phyloP scores from a whole-genome alignment of 2,888 invertebrate species.

The Noctua janthe region DNA sequence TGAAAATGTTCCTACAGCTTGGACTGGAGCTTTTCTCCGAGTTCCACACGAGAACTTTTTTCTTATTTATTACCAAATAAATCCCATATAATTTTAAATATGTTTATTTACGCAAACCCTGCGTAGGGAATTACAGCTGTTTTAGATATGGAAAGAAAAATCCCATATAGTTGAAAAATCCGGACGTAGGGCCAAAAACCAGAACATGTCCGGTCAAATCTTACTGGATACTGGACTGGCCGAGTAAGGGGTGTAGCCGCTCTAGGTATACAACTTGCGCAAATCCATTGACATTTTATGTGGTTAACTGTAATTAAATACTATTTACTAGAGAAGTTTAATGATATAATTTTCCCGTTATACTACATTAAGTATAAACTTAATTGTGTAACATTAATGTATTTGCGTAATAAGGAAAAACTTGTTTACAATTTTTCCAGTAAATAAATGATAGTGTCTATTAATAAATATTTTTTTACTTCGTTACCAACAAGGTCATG shows the following conservation, averaged over 20 bases:
- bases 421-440: not conserved
- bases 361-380: not conserved
- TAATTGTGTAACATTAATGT: conserved; percentile 20
- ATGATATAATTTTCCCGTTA: conserved; percentile 4
- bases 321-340: not conserved
- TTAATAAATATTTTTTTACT: not conserved
- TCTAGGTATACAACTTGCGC: not conserved
- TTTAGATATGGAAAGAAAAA: no score
- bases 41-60: no score
- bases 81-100: no score
- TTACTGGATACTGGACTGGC: no score
- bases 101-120: no score
- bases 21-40: not conserved
- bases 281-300: not conserved
- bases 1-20: not conserved
- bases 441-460: not conserved
- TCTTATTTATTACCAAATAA: no score
- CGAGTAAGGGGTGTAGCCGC: not conserved
- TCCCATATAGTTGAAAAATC: not conserved
- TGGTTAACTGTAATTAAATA: not conserved
- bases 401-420: conserved; percentile 16
- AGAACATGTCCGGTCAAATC: no score
- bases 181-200: not conserved
- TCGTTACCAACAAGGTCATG: not conserved
- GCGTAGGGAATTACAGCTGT: no score